These are phyloP conservation scores for Stegastes partitus DNA, from an alignment of 2,113 vertebrate species.

Conservation along the genomic window DNA sequence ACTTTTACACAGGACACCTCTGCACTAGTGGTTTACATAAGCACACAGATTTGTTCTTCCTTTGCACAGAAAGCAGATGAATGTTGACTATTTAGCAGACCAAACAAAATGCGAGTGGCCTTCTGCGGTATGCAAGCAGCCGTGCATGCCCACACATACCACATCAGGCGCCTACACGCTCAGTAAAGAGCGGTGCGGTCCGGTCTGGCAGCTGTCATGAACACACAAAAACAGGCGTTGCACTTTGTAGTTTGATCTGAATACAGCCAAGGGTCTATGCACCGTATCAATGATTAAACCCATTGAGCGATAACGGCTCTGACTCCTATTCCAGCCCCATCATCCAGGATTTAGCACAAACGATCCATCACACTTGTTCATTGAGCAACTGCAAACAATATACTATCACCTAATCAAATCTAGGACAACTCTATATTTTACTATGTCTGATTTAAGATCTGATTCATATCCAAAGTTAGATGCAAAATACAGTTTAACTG, in stretches of 20 bases:
- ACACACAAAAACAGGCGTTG: slow-evolving; percentile 55
- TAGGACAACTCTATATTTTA: background rate
- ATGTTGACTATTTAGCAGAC: background rate
- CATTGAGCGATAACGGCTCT: slow-evolving; percentile 41
- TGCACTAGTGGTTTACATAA: background rate
- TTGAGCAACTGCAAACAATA: background rate
- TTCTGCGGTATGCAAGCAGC: background rate
- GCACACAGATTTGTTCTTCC: background rate
- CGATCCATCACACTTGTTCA: background rate
- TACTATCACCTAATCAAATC: background rate
- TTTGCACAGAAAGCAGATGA: slow-evolving; percentile 39
- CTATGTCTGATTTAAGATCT: background rate
- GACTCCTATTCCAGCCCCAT: background rate
- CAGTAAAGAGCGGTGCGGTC: slow-evolving; percentile 11
- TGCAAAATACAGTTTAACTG: background rate
- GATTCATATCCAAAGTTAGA: background rate
- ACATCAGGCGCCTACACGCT: background rate
- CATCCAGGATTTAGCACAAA: background rate
- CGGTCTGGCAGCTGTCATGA: slow-evolving; percentile 11
- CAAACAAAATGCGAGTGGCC: background rate
- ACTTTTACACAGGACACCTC: too few relatives aligned
- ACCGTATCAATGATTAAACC: slow-evolving; percentile 74
- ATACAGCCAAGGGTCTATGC: slow-evolving; percentile 44
- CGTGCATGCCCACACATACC: background rate
- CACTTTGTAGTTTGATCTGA: slow-evolving; percentile 72